Base-by-base conservation (phyloP, 2,797 vertebrate species). In the Gephyroberyx darwinii region DNA sequence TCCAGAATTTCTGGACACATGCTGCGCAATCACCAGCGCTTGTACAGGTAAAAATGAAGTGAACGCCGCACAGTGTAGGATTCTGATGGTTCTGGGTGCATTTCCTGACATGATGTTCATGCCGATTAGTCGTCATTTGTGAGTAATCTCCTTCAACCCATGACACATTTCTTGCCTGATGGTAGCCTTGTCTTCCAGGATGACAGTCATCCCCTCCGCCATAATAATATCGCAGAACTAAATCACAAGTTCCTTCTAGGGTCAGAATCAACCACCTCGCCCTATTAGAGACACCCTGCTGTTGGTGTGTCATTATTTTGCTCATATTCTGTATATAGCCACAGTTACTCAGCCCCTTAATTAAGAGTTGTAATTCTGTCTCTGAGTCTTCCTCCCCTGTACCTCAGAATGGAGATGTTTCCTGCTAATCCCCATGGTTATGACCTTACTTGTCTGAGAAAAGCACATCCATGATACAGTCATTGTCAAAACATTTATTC, bases 401-500 rank as follows among this genome's bases (percentile, higher is more conserved):
- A 60, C 31, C 37, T 77, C 35, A 73, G 14, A 78, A 54, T 62
- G 52, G 66, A 69, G 26, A 69, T 52, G 31, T 22, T 30, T 76
- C 76, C 63, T 57, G 50, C 45, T 56, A 30, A 69, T 41, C 30
- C 51, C 19, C 30, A 47, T 64, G 17, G 78, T 75, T 62, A 59
- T 75, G 50, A 39, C 74, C 60, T 75, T 75, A 74, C 77, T 69
- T 74, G 65, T 74, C 57, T 53, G 51, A 69, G 41, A 68, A 35
- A 59, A 69, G 43, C 43, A 39, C 52, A 68, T 54, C 45, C 39
- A 51, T 26, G 48, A 35, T n/a, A n/a, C 26, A 55, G 56, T 83
- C 71, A 64, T n/a, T 76, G 72, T 84, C 30, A 20, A 75, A 86
- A 78, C 61, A 84, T 82, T 74, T 81, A 31, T 67, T 52, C 13